phyloP scores from a whole-genome alignment of 2,797 vertebrate species.

The Notolabrus celidotus region DNA sequence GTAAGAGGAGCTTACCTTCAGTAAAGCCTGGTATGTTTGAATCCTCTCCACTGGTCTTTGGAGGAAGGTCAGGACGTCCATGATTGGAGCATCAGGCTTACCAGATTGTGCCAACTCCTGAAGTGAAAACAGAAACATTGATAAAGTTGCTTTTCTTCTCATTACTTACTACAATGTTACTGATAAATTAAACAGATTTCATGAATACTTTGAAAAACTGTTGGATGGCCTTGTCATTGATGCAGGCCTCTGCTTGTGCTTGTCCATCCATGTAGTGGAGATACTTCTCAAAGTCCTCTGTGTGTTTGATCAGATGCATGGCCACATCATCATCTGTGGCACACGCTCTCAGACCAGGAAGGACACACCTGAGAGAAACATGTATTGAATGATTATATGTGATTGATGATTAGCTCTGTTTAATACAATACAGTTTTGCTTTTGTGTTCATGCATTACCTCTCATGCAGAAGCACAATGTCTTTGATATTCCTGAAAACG shows the following conservation, averaged over 20 bases:
- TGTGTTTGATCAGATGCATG: constrained; percentile 90
- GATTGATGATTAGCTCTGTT: too few species aligned
- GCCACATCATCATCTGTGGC: constrained; percentile 94
- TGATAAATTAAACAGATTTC: not conserved
- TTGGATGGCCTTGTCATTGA: constrained; percentile 89
- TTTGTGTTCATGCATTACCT: constrained; percentile 76
- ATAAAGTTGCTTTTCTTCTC: not conserved
- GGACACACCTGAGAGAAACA: constrained; percentile 77
- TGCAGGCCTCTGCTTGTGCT: constrained; percentile 90
- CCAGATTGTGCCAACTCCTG: constrained; percentile 86
- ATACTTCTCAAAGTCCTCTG: constrained; percentile 90
- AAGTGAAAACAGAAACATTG: not conserved
- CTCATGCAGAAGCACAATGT: constrained; percentile 90
- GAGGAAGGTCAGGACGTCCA: constrained; percentile 91
- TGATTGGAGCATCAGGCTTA: constrained; percentile 75
- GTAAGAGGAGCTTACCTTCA: constrained; percentile 87
- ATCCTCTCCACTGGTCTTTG: constrained; percentile 93
- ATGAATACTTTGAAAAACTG: constrained; percentile 91
- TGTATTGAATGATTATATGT: too few species aligned
- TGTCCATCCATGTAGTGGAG: constrained; percentile 93
- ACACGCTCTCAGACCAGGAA: constrained; percentile 86
- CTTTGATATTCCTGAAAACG: constrained; percentile 93
- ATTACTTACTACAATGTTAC: not conserved
- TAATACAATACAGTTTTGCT: not conserved
- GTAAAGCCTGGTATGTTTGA: constrained; percentile 92